Evolutionary conservation across 2,797 vertebrate species (phyloP).

Genomic region (Sebastes taczanowskii): DNA sequence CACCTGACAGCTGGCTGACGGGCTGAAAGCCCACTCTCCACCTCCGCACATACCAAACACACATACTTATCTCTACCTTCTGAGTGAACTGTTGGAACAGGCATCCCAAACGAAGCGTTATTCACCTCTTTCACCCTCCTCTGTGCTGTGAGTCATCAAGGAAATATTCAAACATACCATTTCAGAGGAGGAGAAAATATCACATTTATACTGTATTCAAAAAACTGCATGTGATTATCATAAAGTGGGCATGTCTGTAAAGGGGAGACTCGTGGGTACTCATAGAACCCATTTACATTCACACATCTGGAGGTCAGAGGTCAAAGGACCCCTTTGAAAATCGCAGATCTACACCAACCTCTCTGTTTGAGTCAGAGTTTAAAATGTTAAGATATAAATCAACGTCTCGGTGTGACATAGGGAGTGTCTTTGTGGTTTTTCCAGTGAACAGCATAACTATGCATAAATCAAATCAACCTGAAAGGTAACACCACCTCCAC

Average conservation of each 20-base stretch:
- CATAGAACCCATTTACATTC: too few relatives aligned
- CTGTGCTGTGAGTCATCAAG: too few relatives aligned
- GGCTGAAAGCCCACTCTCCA: conserved; percentile 20
- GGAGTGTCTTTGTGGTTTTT: background rate
- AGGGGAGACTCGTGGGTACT: too few relatives aligned
- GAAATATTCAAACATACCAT: too few relatives aligned
- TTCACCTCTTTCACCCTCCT: background rate
- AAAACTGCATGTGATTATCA: too few relatives aligned
- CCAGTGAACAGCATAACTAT: background rate
- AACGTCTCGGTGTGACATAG: rapidly evolving
- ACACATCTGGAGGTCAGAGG: too few relatives aligned
- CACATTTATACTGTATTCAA: too few relatives aligned
- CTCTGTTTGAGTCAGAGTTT: background rate
- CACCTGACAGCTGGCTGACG: conserved; percentile 45
- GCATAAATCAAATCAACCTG: background rate
- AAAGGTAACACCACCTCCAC: too few relatives aligned
- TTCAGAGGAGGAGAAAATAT: too few relatives aligned
- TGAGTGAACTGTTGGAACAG: conserved; percentile 31
- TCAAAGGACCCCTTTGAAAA: too few relatives aligned
- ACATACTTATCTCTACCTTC: background rate
- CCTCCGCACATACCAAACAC: conserved; percentile 35
- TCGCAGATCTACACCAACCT: too few relatives aligned
- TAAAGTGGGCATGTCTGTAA: too few relatives aligned
- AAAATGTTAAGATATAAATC: background rate
- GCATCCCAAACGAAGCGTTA: background rate